phyloP scores from a whole-genome alignment of 1,140 invertebrate genomes.

The Drosophila funebris region DNA sequence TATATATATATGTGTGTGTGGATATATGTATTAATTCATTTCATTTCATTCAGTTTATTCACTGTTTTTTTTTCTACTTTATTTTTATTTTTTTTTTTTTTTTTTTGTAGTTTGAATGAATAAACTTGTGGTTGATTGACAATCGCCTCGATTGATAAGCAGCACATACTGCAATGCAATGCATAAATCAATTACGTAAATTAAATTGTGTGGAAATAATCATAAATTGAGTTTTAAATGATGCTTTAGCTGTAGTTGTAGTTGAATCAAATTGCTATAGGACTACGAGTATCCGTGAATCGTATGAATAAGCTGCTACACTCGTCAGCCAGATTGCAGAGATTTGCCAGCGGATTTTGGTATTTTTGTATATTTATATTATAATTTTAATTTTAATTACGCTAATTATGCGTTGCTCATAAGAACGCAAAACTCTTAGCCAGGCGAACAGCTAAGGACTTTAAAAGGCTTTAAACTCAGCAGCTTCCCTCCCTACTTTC shows the following conservation, averaged over 20 bases:
- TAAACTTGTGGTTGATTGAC: slow-evolving; percentile 37
- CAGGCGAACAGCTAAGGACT: background rate
- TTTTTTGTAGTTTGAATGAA: too few relatives aligned
- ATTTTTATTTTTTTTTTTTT: background rate
- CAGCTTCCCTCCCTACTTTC: background rate
- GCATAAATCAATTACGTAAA: slow-evolving; percentile 70
- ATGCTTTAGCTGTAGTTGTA: slow-evolving; percentile 18
- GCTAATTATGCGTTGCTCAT: slow-evolving; percentile 30
- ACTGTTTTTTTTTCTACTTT: background rate
- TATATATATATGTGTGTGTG: background rate
- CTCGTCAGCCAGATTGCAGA: slow-evolving; percentile 31
- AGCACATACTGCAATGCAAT: slow-evolving; percentile 26
- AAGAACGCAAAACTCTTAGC: slow-evolving; percentile 43
- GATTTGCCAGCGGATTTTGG: slow-evolving; percentile 15
- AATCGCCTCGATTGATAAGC: slow-evolving; percentile 37
- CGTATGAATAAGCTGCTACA: background rate
- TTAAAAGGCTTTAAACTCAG: slow-evolving; percentile 2
- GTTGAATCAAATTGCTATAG: slow-evolving; percentile 1
- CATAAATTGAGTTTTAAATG: slow-evolving; percentile 67
- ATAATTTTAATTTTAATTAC: slow-evolving; percentile 49
- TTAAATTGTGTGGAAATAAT: slow-evolving; percentile 76
- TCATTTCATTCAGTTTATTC: background rate
- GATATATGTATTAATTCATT: background rate
- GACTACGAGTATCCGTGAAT: background rate
- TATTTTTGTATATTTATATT: background rate